A percentile compares a stretch with the other conserved stretches of the same genome.
phyloP scores from a whole-genome alignment of 2,888 invertebrate genomes.

The Celastrina argiolus region DNA sequence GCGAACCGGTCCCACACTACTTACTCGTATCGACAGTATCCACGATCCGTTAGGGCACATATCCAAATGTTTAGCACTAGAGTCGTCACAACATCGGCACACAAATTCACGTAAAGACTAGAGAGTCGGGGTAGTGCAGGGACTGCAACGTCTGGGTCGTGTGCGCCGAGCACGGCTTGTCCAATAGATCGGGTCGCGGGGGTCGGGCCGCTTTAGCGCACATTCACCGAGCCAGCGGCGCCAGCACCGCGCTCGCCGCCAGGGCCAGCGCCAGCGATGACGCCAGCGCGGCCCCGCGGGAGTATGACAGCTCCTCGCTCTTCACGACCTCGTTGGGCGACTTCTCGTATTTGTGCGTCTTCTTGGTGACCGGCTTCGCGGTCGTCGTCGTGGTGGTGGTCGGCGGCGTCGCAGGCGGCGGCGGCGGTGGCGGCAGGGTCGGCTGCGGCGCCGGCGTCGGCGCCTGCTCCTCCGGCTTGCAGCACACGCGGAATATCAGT shows the following conservation, averaged over 20 bases:
- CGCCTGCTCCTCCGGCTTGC: constrained; percentile 84
- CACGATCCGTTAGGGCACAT: constrained; percentile 33
- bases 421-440: constrained; percentile 75
- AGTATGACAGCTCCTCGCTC: constrained; percentile 92
- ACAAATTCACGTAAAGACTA: constrained; percentile 64
- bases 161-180: constrained; percentile 66
- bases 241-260: constrained; percentile 67
- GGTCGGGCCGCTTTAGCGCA: constrained; percentile 67
- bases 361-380: constrained; percentile 82
- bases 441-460: constrained; percentile 75
- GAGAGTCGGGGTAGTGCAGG: constrained; percentile 67
- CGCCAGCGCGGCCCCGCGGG: constrained; percentile 69
- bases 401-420: constrained; percentile 70
- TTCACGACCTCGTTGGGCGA: constrained; percentile 95
- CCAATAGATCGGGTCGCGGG: constrained; percentile 63
- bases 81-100: constrained; percentile 38
- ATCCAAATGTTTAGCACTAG: constrained; percentile 29
- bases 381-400: constrained; percentile 70
- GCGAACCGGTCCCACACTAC: constrained; percentile 36
- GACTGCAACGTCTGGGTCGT: constrained; percentile 59
- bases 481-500: constrained; percentile 96
- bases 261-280: constrained; percentile 67
- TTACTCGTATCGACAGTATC: constrained; percentile 44
- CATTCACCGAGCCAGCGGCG: constrained; percentile 76
- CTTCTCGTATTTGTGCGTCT: constrained; percentile 90